Evolutionary conservation across 2,113 vertebrate genomes (phyloP).

Genomic region (Bos indicus): DNA sequence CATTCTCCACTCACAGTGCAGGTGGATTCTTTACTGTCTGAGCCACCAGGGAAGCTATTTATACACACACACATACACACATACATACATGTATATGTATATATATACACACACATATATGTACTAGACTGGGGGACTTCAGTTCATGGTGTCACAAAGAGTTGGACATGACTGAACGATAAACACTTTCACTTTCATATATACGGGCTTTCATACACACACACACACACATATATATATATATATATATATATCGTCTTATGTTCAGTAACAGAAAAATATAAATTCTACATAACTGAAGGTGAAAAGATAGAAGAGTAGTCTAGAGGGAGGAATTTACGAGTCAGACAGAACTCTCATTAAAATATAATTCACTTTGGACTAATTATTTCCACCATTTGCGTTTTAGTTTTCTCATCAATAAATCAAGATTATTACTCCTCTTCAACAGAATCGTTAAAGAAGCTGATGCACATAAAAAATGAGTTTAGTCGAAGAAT

Average conservation of each 20-base stretch:
- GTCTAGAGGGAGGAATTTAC: not conserved
- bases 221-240: not conserved
- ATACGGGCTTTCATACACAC: not conserved
- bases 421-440: not conserved
- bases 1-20: not conserved
- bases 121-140: not conserved
- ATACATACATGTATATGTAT: fast-evolving
- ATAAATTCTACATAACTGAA: not conserved
- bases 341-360: not conserved
- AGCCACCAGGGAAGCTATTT: not conserved
- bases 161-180: not conserved
- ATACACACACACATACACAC: not conserved
- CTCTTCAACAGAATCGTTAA: not conserved
- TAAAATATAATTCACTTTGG: not conserved
- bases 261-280: not conserved
- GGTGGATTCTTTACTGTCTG: not conserved
- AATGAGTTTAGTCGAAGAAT: not conserved
- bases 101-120: not conserved
- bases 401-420: not conserved
- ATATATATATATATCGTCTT: not conserved
- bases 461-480: not conserved
- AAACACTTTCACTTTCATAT: not conserved
- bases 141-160: not conserved
- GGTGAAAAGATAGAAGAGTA: not conserved
- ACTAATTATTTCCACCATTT: not conserved